Conservation (phyloP, 2,797 vertebrate species). For the Chaunax sp. region DNA sequence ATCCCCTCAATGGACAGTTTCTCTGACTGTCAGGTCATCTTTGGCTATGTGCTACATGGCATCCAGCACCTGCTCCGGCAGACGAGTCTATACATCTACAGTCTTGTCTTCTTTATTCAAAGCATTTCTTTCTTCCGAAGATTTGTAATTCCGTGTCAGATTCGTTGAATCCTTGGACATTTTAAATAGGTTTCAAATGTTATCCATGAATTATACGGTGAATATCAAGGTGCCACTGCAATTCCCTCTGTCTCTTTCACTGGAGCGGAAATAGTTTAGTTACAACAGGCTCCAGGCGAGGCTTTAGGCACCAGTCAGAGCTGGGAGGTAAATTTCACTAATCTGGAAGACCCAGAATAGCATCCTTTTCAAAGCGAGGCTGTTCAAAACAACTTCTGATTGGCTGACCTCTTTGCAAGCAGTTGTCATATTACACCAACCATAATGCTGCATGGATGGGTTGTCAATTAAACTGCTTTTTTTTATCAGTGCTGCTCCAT, state of each 20-base stretch:
- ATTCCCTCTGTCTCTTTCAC: conserved; percentile 44
- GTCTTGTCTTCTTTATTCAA: neutral
- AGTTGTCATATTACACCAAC: conserved; percentile 31
- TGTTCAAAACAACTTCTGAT: conserved; percentile 51
- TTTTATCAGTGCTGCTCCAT: conserved; percentile 15
- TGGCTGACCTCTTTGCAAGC: conserved; percentile 48
- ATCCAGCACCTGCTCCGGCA: conserved; percentile 47
- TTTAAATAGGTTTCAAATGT: conserved; percentile 30
- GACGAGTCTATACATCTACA: conserved; percentile 14
- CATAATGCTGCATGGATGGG: conserved; percentile 3
- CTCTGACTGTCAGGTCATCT: conserved; percentile 64
- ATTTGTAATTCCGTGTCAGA: conserved; percentile 12
- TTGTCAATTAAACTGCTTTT: conserved; percentile 26
- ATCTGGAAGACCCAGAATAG: conserved; percentile 55
- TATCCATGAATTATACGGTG: conserved; percentile 46
- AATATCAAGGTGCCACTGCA: conserved; percentile 56
- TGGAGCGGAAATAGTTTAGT: conserved; percentile 52
- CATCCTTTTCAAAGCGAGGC: conserved; percentile 36
- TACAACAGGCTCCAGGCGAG: conserved; percentile 58
- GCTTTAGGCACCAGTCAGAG: conserved; percentile 61
- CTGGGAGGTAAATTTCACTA: conserved; percentile 53
- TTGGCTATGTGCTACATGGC: conserved; percentile 47
- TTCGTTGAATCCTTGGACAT: conserved; percentile 20
- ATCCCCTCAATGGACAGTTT: conserved; percentile 58
- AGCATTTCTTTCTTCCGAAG: conserved; percentile 1